Evolutionary conservation across 2,888 invertebrate species (phyloP).

Genomic region (Oegoconia quadripuncta): DNA sequence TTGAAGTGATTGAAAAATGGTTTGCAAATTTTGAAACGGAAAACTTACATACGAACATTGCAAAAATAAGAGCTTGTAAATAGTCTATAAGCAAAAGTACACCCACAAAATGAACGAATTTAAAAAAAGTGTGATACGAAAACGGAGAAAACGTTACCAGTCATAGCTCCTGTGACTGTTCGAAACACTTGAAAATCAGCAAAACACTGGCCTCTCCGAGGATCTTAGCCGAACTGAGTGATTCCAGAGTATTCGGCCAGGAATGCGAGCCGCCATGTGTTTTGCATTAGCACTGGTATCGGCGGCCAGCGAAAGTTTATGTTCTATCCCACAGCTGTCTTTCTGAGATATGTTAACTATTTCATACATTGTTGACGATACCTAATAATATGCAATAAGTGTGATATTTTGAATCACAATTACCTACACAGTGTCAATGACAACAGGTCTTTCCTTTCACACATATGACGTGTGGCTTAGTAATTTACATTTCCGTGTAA

Average conservation of each 20-base stretch:
- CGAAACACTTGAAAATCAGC: background rate
- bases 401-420: no score
- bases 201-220: conserved; percentile 34
- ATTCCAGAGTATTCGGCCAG: conserved; percentile 54
- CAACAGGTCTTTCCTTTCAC: no score
- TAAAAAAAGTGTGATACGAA: background rate
- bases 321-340: conserved; percentile 10
- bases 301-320: conserved; percentile 34
- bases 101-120: background rate
- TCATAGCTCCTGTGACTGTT: background rate
- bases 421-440: no score
- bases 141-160: background rate
- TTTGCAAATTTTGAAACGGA: no score
- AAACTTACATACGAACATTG: no score
- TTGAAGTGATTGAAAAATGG: no score
- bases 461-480: no score
- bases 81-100: no score
- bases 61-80: no score
- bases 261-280: conserved; percentile 62
- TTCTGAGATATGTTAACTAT: background rate
- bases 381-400: no score
- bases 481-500: no score
- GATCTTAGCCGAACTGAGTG: conserved; percentile 47
- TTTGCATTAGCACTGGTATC: conserved; percentile 52
- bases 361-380: no score